These are phyloP conservation scores for Bucorvus abyssinicus DNA, from an alignment of 2,797 vertebrate species.

Conservation along the genomic window DNA sequence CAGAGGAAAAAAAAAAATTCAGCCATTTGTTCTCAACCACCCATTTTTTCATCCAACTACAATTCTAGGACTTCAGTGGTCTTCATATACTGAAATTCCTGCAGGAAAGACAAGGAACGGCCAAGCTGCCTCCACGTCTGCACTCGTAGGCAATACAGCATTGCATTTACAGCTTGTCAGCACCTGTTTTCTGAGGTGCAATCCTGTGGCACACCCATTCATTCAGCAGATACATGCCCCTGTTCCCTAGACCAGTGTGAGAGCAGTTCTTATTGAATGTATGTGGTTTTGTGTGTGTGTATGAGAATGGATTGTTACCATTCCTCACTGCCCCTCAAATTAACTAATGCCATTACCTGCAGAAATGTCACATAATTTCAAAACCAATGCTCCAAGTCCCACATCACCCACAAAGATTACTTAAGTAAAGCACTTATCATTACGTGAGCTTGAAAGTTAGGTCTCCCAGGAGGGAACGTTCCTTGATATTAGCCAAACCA, in stretches of 20 bases:
- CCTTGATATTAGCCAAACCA: conserved; percentile 53
- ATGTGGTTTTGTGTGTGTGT: too few relatives aligned
- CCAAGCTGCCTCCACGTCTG: background rate
- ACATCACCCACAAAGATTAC: background rate
- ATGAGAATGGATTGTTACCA: background rate
- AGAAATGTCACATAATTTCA: background rate
- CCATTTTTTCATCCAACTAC: background rate
- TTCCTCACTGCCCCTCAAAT: background rate
- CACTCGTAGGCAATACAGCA: background rate
- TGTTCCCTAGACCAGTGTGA: background rate
- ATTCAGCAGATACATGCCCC: background rate
- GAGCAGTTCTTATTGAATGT: background rate
- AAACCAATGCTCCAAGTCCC: background rate
- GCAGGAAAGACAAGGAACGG: background rate
- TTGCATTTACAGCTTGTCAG: background rate
- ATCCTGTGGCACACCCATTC: background rate
- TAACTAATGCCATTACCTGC: background rate
- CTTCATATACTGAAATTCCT: background rate
- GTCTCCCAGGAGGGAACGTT: conserved; percentile 23
- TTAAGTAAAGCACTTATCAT: conserved; percentile 12
- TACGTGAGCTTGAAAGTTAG: conserved; percentile 33
- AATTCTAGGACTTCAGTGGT: background rate
- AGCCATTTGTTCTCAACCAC: conserved; percentile 1
- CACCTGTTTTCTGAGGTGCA: background rate
- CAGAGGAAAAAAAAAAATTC: background rate